A percentile compares a stretch with the other conserved stretches of the same genome.
phyloP scores from a whole-genome alignment of 2,113 vertebrate species.

The Amblyopsis rosae region DNA sequence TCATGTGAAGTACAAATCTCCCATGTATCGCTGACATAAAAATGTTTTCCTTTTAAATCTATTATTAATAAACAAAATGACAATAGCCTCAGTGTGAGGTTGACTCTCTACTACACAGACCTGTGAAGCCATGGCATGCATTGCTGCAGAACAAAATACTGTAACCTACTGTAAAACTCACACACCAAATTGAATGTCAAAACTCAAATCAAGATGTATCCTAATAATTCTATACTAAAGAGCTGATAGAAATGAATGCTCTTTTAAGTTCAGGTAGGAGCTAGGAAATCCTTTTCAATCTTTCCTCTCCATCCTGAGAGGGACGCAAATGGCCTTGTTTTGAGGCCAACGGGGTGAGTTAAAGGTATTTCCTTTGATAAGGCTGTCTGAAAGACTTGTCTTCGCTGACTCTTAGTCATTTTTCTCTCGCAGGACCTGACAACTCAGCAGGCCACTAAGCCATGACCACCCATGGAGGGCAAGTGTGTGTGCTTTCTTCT shows the following conservation, averaged over 20 bases:
- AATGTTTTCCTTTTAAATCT: no score
- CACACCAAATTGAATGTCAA: no score
- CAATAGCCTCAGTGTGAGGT: background rate
- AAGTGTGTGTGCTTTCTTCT: no score
- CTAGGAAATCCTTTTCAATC: constrained; percentile 39
- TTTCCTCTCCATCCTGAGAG: constrained; percentile 6
- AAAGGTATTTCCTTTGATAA: constrained; percentile 38
- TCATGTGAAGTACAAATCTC: background rate
- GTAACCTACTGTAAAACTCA: no score
- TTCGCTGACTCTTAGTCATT: background rate
- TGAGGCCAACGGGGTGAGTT: constrained; percentile 48
- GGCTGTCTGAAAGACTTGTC: background rate
- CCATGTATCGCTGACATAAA: no score
- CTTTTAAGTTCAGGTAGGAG: constrained; percentile 8
- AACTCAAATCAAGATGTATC: no score
- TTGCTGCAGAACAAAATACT: background rate
- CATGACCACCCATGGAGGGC: no score
- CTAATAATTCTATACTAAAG: no score
- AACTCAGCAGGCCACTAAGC: no score
- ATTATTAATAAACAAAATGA: background rate
- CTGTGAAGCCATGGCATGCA: background rate
- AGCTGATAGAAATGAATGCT: constrained; percentile 13
- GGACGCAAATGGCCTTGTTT: constrained; percentile 36
- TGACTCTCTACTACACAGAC: background rate
- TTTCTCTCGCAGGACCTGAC: no score